Conservation (phyloP, 2,888 invertebrate species). For the Odontomyia ornata region DNA sequence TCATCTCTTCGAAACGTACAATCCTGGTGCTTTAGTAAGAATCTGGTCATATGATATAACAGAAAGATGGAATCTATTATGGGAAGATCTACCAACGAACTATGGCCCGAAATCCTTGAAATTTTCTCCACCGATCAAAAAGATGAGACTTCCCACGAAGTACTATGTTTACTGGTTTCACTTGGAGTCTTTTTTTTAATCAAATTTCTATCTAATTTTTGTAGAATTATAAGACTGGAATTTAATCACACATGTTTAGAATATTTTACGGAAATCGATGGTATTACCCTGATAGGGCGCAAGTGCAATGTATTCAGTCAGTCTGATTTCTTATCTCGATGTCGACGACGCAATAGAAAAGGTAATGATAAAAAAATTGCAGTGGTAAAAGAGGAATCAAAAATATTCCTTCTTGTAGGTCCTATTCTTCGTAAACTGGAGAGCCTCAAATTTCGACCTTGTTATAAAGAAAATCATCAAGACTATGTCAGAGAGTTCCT, state of each 20-base stretch:
- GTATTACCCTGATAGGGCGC: conserved; percentile 79
- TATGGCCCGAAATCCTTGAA: conserved; percentile 73
- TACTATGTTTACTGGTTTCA: conserved; percentile 57
- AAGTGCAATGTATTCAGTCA: conserved; percentile 57
- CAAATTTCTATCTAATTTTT: conserved; percentile 53
- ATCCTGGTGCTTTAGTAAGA: conserved; percentile 83
- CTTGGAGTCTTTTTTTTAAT: no score
- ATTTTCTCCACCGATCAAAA: conserved; percentile 77
- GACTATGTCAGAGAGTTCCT: conserved; percentile 59
- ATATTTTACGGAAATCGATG: conserved; percentile 90
- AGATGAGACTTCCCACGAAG: conserved; percentile 69
- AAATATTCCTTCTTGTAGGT: no score
- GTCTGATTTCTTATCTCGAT: conserved; percentile 55
- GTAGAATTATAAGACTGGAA: conserved; percentile 81
- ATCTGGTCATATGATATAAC: conserved; percentile 74
- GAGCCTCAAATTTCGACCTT: conserved; percentile 60
- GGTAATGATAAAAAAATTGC: conserved; percentile 47
- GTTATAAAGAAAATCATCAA: conserved; percentile 56
- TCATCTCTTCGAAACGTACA: conserved; percentile 84
- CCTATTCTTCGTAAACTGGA: conserved; percentile 61
- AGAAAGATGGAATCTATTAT: conserved; percentile 75
- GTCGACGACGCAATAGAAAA: conserved; percentile 54
- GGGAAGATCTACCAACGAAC: conserved; percentile 76
- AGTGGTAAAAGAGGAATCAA: no score
- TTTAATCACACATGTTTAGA: conserved; percentile 82